Evolutionary conservation across 2,113 vertebrate species (phyloP).

Genomic region (Pholis gunnellus): DNA sequence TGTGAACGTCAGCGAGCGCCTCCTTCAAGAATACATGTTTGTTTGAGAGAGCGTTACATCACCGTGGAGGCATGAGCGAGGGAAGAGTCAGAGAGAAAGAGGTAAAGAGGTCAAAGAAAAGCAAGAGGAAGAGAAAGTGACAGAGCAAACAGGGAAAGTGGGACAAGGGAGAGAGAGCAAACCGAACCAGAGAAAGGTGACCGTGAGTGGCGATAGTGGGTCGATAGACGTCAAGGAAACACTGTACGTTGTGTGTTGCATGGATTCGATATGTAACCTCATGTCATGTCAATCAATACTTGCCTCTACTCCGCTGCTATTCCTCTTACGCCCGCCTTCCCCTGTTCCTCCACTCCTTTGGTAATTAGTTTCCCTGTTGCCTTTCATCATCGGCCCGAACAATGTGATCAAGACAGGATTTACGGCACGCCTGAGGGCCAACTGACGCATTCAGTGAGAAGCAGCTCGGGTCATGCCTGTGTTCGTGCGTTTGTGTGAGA

Average conservation of each 20-base stretch:
- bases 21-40: slow-evolving; percentile 77
- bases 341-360: not conserved
- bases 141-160: slow-evolving; percentile 20
- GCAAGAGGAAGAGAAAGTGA: slow-evolving; percentile 15
- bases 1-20: slow-evolving; percentile 30
- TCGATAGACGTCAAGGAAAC: slow-evolving; percentile 4
- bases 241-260: slow-evolving; percentile 3
- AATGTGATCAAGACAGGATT: slow-evolving; percentile 45
- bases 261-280: slow-evolving; percentile 12
- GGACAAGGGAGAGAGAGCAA: not conserved
- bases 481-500: slow-evolving; percentile 18
- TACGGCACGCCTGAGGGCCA: not conserved
- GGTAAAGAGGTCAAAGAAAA: slow-evolving; percentile 18
- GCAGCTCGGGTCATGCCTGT: slow-evolving; percentile 9
- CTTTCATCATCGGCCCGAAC: slow-evolving; percentile 32
- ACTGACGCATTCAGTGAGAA: slow-evolving; percentile 15
- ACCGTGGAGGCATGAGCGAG: slow-evolving; percentile 59
- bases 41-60: slow-evolving; percentile 56
- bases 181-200: slow-evolving; percentile 13
- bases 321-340: not conserved
- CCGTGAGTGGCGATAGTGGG: not conserved
- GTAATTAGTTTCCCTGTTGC: slow-evolving; percentile 19
- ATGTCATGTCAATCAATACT: slow-evolving; percentile 30
- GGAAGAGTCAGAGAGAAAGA: not conserved
- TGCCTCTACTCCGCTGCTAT: not conserved